These are phyloP conservation scores for Odontomachus brunneus DNA, from an alignment of 1,140 invertebrate genomes.

Conservation along the genomic window DNA sequence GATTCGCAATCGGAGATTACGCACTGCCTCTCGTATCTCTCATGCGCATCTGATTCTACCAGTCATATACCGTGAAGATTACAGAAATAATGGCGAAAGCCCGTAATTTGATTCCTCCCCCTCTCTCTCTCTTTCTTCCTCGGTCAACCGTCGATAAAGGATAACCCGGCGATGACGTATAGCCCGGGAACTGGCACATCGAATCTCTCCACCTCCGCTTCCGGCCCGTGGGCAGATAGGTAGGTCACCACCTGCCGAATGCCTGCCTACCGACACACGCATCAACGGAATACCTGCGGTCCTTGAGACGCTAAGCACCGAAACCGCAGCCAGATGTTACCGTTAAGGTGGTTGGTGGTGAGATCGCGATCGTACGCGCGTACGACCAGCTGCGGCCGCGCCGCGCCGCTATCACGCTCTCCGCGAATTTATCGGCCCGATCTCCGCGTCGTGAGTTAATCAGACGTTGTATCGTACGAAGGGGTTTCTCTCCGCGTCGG, in stretches of 20 bases:
- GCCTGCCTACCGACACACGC: constrained; percentile 54
- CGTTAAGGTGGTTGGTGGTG: constrained; percentile 52
- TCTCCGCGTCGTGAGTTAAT: constrained; percentile 68
- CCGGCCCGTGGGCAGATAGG: constrained; percentile 64
- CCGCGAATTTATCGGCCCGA: constrained; percentile 61
- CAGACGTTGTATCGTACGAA: constrained; percentile 62
- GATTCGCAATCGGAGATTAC: constrained; percentile 26
- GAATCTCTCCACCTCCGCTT: constrained; percentile 72
- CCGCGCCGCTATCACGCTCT: constrained; percentile 8
- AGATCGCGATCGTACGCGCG: constrained; percentile 72
- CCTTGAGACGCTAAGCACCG: constrained; percentile 64
- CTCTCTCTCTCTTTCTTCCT: too few species aligned
- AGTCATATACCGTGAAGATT: neutral
- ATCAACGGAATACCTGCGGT: constrained; percentile 67
- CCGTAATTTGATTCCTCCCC: constrained; percentile 35
- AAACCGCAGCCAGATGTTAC: constrained; percentile 74
- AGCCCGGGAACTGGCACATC: constrained; percentile 1
- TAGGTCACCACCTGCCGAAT: constrained; percentile 71
- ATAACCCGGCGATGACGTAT: constrained; percentile 65
- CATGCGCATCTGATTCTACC: neutral
- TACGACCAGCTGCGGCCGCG: constrained; percentile 65
- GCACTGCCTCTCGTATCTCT: neutral
- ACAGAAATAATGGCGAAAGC: constrained; percentile 25
- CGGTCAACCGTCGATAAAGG: constrained; percentile 62
- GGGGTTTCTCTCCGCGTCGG: neutral